These are phyloP conservation scores for Bombylius discolor DNA, from an alignment of 2,888 invertebrate species.

Conservation along the genomic window DNA sequence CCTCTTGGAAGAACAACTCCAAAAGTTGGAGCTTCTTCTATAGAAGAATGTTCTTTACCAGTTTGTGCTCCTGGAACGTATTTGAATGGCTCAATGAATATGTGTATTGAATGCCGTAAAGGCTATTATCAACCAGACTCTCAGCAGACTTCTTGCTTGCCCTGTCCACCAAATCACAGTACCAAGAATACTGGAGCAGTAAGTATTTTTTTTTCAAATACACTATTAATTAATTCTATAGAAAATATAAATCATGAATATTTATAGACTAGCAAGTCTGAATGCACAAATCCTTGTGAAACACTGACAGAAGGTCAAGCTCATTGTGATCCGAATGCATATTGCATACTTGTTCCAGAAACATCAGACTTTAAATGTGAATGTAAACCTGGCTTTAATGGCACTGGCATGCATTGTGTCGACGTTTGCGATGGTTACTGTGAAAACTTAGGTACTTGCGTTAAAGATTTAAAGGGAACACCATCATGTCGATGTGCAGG, in stretches of 20 bases:
- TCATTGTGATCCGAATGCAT: conserved; percentile 77
- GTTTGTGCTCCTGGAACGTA: conserved; percentile 74
- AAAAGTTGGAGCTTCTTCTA: conserved; percentile 63
- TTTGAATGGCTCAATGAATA: conserved; percentile 73
- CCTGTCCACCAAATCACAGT: conserved; percentile 83
- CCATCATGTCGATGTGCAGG: conserved; percentile 83
- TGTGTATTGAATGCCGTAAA: conserved; percentile 75
- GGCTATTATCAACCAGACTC: conserved; percentile 82
- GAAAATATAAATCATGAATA: conserved; percentile 9
- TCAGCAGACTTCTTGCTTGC: conserved; percentile 74
- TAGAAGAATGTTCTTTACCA: conserved; percentile 86
- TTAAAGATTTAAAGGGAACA: conserved; percentile 69
- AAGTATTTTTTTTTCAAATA: conserved; percentile 32
- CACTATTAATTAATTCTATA: neutral
- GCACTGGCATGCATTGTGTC: conserved; percentile 65
- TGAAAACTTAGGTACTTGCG: conserved; percentile 79
- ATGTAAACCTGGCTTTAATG: conserved; percentile 87
- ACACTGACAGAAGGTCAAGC: conserved; percentile 60
- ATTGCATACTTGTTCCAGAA: conserved; percentile 71
- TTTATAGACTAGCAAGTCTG: conserved; percentile 56
- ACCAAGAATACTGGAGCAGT: conserved; percentile 72
- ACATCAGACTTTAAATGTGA: conserved; percentile 79
- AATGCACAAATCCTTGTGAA: conserved; percentile 86
- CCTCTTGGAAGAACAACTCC: conserved; percentile 85
- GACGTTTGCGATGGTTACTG: conserved; percentile 79